phyloP scores from a whole-genome alignment of 2,113 vertebrate species.

The Dipodomys ordii region DNA sequence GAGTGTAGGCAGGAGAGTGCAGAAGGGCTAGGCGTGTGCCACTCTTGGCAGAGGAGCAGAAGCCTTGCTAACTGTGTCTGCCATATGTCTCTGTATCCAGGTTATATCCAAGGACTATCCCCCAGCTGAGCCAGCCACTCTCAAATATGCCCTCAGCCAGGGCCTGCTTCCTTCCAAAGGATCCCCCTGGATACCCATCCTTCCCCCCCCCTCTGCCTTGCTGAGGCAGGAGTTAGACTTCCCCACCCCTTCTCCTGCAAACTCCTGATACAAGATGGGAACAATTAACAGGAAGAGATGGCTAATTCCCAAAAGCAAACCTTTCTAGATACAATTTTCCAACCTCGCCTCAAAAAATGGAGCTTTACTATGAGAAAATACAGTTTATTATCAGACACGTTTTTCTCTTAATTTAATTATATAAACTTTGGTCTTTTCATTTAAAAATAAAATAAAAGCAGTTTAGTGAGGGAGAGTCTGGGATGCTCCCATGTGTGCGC shows the following conservation, averaged over 20 bases:
- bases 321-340: conserved; percentile 82
- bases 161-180: not conserved
- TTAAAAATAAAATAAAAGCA: conserved; percentile 38
- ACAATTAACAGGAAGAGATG: conserved; percentile 81
- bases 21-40: not conserved
- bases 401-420: conserved; percentile 86
- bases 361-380: conserved; percentile 82
- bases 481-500: conserved; percentile 35
- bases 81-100: not conserved
- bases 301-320: conserved; percentile 82
- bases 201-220: not conserved
- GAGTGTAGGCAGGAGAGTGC: rapidly evolving
- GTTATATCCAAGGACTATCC: not conserved
- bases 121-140: not conserved
- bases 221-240: not conserved
- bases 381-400: conserved; percentile 83
- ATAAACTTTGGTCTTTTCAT: conserved; percentile 79
- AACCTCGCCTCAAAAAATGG: conserved; percentile 82
- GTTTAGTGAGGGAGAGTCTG: not conserved
- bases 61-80: rapidly evolving
- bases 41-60: not conserved
- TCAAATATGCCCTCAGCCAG: not conserved
- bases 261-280: conserved; percentile 73
- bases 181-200: not conserved
- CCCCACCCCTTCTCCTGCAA: not conserved